A percentile compares a stretch with the other conserved stretches of the same genome.
These are phyloP conservation scores for Smittia sp. DNA, from an alignment of 2,888 invertebrate species.

Conservation along the genomic window DNA sequence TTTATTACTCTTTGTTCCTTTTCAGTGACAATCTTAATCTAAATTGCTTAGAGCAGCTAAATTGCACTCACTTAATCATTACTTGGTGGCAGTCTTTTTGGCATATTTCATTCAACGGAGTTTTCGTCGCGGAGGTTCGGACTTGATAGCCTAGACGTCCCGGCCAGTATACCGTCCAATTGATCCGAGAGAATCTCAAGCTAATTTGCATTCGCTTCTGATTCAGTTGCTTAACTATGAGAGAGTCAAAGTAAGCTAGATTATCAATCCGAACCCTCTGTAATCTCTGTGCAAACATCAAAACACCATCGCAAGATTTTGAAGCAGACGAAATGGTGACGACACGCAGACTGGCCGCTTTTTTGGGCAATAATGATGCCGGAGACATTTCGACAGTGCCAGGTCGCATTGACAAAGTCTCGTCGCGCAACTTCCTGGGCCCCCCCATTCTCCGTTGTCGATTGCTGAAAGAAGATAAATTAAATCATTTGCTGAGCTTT, in stretches of 20 bases:
- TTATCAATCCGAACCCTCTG: no score
- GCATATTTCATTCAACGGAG: not conserved
- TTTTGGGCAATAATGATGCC: conserved; percentile 70
- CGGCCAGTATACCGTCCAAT: no score
- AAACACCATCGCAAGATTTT: conserved; percentile 65
- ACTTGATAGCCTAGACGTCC: no score
- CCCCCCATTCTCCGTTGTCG: conserved; percentile 60
- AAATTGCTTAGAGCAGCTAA: not conserved
- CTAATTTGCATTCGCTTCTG: no score
- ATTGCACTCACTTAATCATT: not conserved
- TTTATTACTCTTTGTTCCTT: no score
- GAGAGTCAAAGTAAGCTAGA: no score
- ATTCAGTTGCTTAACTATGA: no score
- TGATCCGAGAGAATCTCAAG: no score
- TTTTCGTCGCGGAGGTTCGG: not conserved
- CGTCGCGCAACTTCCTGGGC: conserved; percentile 67
- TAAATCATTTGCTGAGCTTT: no score
- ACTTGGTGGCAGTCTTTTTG: conserved; percentile 30
- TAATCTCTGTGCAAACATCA: conserved; percentile 20
- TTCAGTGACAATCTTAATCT: no score
- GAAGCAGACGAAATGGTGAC: conserved; percentile 69
- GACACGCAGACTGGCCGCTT: conserved; percentile 70
- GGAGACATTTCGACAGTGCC: conserved; percentile 74
- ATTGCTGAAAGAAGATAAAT: conserved; percentile 44
- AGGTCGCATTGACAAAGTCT: conserved; percentile 82